Percentiles rank a stretch among this genome's conserved stretches.
Evolutionary conservation across 1,140 invertebrate species (phyloP).

Genomic region (Psilanteris sp.): DNA sequence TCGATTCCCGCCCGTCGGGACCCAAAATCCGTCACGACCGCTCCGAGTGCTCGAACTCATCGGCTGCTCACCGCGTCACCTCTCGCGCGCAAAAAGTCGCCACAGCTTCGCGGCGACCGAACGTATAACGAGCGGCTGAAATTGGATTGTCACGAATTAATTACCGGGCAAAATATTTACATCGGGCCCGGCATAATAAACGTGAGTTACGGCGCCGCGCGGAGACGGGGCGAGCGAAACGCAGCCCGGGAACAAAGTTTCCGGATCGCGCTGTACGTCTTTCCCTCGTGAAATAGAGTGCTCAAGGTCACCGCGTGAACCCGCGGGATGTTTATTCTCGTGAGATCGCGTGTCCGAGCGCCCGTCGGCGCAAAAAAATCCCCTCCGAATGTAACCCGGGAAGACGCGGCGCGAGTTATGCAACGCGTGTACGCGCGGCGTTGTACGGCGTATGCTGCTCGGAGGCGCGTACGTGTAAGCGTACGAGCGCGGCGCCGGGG

Average conservation of each 20-base stretch:
- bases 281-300: slow-evolving; percentile 34
- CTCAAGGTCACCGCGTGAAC: slow-evolving; percentile 52
- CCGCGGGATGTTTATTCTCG: slow-evolving; percentile 41
- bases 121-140: background rate
- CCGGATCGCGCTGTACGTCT: slow-evolving; percentile 10
- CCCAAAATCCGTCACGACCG: no score
- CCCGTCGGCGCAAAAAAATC: background rate
- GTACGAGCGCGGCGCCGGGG: slow-evolving; percentile 1
- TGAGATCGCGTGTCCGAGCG: slow-evolving; percentile 40
- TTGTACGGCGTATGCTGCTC: slow-evolving; percentile 28
- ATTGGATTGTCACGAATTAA: slow-evolving; percentile 15
- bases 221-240: background rate
- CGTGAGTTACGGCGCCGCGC: slow-evolving; percentile 1
- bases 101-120: no score
- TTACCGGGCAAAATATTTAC: slow-evolving; percentile 18
- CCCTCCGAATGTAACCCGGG: slow-evolving; percentile 24
- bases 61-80: no score
- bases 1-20: no score
- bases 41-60: no score
- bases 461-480: slow-evolving; percentile 13
- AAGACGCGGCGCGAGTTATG: slow-evolving; percentile 35
- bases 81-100: no score
- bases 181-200: slow-evolving; percentile 15
- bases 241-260: background rate
- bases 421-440: slow-evolving; percentile 23